phyloP scores from a whole-genome alignment of 92 coral and sea anemone genomes.

The Ricordea florida region DNA sequence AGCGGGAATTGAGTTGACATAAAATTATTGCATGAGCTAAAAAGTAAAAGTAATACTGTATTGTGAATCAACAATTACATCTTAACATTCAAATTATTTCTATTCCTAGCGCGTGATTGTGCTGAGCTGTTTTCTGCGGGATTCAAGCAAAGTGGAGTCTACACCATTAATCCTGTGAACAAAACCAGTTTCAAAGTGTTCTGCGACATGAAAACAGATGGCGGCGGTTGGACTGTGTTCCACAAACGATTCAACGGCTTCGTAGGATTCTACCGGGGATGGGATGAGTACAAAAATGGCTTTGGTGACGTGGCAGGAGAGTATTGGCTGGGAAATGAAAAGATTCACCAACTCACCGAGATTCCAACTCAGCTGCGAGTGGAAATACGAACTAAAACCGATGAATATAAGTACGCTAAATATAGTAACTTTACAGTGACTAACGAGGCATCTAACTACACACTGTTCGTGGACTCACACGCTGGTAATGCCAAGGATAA shows the following conservation, averaged over 20 bases:
- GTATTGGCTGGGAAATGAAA: constrained; percentile 82
- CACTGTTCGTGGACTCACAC: constrained; percentile 37
- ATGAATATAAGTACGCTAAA: constrained; percentile 31
- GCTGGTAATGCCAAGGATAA: constrained; percentile 33
- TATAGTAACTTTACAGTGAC: constrained; percentile 45
- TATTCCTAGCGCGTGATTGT: constrained; percentile 63
- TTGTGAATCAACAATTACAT: too few relatives aligned
- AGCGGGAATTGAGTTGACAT: too few relatives aligned
- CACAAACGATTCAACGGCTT: constrained; percentile 56
- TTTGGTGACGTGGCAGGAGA: constrained; percentile 60
- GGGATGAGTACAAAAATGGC: constrained; percentile 72
- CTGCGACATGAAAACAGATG: constrained; percentile 78
- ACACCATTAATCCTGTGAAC: constrained; percentile 65
- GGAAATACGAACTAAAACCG: constrained; percentile 37
- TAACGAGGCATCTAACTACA: constrained; percentile 51
- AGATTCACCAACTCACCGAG: constrained; percentile 66
- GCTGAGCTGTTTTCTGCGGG: constrained; percentile 71
- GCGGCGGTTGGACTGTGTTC: constrained; percentile 81
- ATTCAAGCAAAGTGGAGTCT: constrained; percentile 60
- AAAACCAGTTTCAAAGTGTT: constrained; percentile 54
- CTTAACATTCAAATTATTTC: not conserved
- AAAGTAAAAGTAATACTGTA: too few relatives aligned
- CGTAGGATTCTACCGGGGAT: constrained; percentile 43
- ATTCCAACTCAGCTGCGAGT: constrained; percentile 49
- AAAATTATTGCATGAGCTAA: too few relatives aligned